A percentile compares a stretch with the other conserved stretches of the same genome.
Conservation (phyloP, 2,888 invertebrate genomes). For the Harpalus rubripes region DNA sequence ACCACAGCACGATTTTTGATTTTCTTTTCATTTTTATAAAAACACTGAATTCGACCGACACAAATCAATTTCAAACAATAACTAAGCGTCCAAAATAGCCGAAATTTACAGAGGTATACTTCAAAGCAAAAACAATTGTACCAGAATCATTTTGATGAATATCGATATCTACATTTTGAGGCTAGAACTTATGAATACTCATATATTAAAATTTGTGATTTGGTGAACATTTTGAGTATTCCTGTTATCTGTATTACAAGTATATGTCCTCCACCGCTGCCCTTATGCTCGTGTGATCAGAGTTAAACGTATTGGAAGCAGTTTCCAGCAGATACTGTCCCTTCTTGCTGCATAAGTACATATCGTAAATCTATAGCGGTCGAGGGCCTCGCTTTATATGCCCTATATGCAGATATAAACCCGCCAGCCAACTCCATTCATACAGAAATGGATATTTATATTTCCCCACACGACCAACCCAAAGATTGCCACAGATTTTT, state of each 20-base stretch:
- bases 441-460: slow-evolving; percentile 50
- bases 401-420: slow-evolving; percentile 39
- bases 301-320: slow-evolving; percentile 51
- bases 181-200: too few relatives aligned
- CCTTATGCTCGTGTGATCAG: slow-evolving; percentile 34
- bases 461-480: slow-evolving; percentile 2
- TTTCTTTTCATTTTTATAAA: too few relatives aligned
- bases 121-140: too few relatives aligned
- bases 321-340: slow-evolving; percentile 50
- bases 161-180: too few relatives aligned
- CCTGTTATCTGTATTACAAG: background rate
- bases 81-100: too few relatives aligned
- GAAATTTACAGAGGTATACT: too few relatives aligned
- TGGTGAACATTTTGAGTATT: background rate
- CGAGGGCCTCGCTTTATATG: slow-evolving; percentile 26
- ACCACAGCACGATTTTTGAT: too few relatives aligned
- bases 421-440: slow-evolving; percentile 12
- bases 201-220: too few relatives aligned
- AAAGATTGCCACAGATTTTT: background rate
- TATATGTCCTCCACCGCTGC: background rate
- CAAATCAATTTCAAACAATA: too few relatives aligned
- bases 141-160: too few relatives aligned
- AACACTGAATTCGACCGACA: too few relatives aligned
- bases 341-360: slow-evolving; percentile 34
- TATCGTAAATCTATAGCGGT: slow-evolving; percentile 50